Base-by-base conservation (phyloP, 2,888 invertebrate genomes). In the Agrenia bidenticulata region DNA sequence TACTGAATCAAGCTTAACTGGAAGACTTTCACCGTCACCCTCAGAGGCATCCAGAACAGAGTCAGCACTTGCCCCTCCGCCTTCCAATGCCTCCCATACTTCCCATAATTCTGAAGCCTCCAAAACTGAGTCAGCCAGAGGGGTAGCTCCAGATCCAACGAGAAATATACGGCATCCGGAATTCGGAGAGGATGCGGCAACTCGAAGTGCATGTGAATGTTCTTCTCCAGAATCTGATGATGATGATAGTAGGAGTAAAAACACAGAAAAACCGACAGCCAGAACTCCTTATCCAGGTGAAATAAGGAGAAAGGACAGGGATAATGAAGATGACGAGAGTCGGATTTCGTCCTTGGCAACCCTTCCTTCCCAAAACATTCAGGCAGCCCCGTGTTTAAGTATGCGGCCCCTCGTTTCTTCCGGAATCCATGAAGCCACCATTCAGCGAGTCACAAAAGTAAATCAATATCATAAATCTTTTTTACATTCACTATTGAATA, bases 31-130 rank as follows among this genome's bases (percentile, higher is more conserved):
- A 37, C 75, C 75, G 24, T 62, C 70, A 11, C 72, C 72, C 2
- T 71, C 71, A 5, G 75, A 75, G 58, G 62, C 67, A 1, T 72
- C 72, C 9, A 58, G 73, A 61, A 76, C 75, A 2, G 75, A 76
- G 59, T 74, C 73, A 5, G 73, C 75, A 19, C 58, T 73, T 2
- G 66, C 66, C 17, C 69, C 70, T 1, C 69, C 74, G 37, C 70
- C 73, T 13, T 73, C 73, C 21, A 70, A 73, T 50, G 67, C 73
- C 11, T 75, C 73, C 27, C 72, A 71, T 41, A 67, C 70, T n/a
- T 72, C 72, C n/a, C 75, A 72, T 45, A 73, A 70, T 51, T 75
- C 74, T 1, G 75, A 73, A 49, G 45, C 63, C 9, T 73, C 73
- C 26, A 73, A 73, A 55, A 75, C 75, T 0, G 75, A 75, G 64